Evolutionary conservation across 2,113 vertebrate species (phyloP).

Genomic region (Micromys minutus): DNA sequence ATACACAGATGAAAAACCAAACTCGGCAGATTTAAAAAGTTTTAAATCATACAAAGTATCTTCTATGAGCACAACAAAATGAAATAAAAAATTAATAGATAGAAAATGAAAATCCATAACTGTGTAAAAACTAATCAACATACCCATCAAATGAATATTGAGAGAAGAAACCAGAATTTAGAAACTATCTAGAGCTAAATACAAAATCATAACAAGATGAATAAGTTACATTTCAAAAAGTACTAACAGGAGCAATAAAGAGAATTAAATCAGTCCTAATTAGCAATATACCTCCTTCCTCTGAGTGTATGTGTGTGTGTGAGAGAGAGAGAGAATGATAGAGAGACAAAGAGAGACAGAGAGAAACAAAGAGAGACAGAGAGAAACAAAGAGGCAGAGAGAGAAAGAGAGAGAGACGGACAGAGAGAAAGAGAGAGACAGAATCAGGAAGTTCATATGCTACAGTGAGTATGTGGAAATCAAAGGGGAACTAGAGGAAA

Average conservation of each 20-base stretch:
- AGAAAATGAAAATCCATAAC: no score
- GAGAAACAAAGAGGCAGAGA: neutral
- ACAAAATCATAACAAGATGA: neutral
- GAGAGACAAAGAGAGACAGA: neutral
- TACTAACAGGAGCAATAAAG: neutral
- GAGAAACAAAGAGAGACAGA: neutral
- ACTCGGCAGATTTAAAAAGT: neutral
- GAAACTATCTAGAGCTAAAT: neutral
- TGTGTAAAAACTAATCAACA: neutral
- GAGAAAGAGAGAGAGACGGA: neutral
- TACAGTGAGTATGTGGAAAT: neutral
- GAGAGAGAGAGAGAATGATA: no score
- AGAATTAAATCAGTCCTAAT: neutral
- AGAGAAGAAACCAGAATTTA: constrained; percentile 4
- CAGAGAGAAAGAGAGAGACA: no score
- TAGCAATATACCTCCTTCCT: neutral
- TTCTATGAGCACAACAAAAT: neutral
- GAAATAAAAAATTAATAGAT: neutral
- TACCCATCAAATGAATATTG: neutral
- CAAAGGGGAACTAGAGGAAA: neutral
- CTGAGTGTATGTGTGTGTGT: neutral
- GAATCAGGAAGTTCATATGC: neutral
- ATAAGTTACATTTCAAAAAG: neutral
- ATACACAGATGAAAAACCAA: neutral
- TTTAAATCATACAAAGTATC: neutral